Evolutionary conservation across 1,140 invertebrate species (phyloP), one percentile per base, ranked within the genome.

Genomic region (Cydia splendana): DNA sequence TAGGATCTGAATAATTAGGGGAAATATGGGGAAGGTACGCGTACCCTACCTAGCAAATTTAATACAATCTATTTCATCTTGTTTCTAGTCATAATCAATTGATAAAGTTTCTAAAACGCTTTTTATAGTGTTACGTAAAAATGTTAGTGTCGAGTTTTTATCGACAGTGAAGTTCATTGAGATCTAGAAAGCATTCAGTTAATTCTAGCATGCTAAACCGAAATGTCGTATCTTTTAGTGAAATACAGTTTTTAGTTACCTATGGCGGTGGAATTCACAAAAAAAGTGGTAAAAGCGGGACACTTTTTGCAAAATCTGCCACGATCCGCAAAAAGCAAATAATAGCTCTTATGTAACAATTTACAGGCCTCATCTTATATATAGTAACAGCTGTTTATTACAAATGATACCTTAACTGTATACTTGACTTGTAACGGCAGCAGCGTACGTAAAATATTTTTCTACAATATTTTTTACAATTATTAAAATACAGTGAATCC

Each of bases 131-230:
- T 62, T 62, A 62, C 57, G 20, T 24, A 62, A 62, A 18, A 62
- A 24, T 62, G 20, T 62, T 24, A 62, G 57, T 9, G 6, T 62
- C 20, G 20, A 62, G 57, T 62, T 62, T 62, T 62, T 62, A 62
- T 62, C 20, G 57, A 20, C 18, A 62, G n/a, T 57, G n/a, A 15
- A 57, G 15, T 24, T 62, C 24, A 57, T n/a, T 62, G 9, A 10
- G 24, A 24, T 62, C 57, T 62, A 62, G 57, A 62, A 62, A 62
- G 57, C 20, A 62, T 62, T 62, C 7, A 62, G 20, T 24, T 62
- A 20, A 62, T 62, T 62, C 6, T 62, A 62, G 4, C 20, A 20
- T 20, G 4, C 57, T 18, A 18, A 20, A 7, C n/a, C 7, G 24
- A 62, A 62, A 7, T 6, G 18, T 20, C 18, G 57, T 24, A 10